Percentiles rank a stretch among this genome's conserved stretches.
Conservation (phyloP, 2,888 invertebrate species). For the Galerucella pusilla region DNA sequence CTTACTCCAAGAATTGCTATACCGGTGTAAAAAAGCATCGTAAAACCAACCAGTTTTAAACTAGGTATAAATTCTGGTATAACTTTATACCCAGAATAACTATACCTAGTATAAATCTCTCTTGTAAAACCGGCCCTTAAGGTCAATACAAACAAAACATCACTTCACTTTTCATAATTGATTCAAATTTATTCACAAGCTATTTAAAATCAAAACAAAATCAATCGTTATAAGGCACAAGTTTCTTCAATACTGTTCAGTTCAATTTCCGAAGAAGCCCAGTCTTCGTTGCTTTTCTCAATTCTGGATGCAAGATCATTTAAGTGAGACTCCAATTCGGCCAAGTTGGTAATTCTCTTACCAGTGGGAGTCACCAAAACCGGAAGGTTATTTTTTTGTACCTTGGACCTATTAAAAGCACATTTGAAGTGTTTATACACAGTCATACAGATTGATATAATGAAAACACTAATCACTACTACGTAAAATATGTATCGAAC, state of each 20-base stretch:
- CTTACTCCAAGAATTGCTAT: too few relatives aligned
- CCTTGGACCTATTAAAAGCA: too few relatives aligned
- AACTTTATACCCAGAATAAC: too few relatives aligned
- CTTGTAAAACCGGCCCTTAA: too few relatives aligned
- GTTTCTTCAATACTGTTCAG: slow-evolving; percentile 1
- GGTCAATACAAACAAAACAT: too few relatives aligned
- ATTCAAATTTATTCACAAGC: neutral
- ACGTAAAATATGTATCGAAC: neutral
- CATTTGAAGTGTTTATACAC: neutral
- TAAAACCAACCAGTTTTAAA: too few relatives aligned
- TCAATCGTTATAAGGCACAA: neutral
- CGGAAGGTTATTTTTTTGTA: neutral
- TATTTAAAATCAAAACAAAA: neutral
- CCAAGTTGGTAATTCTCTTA: neutral
- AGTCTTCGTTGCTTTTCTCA: neutral
- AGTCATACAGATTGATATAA: neutral
- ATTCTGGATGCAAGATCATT: neutral
- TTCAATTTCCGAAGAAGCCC: slow-evolving; percentile 7
- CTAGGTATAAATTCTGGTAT: too few relatives aligned
- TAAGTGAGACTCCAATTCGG: slow-evolving; percentile 1
- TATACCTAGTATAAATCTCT: too few relatives aligned
- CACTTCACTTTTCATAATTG: neutral
- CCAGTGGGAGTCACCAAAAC: neutral
- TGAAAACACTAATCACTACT: neutral
- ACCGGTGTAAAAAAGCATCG: too few relatives aligned